Conservation (phyloP, 2,797 vertebrate species). For the Chaetodon trifasciatus region DNA sequence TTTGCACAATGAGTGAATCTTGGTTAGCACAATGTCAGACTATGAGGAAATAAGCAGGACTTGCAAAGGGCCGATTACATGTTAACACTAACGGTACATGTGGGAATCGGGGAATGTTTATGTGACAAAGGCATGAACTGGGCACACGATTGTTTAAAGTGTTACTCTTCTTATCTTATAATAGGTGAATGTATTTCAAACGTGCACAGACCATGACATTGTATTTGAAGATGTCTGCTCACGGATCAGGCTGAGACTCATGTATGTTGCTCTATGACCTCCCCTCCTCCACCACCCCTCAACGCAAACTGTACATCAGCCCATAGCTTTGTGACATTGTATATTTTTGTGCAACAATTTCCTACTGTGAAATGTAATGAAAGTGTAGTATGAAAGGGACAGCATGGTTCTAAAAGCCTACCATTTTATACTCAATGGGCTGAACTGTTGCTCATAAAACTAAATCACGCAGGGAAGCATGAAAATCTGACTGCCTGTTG, state of each 20-base stretch:
- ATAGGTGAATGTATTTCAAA: background rate
- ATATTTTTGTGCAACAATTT: background rate
- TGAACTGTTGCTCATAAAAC: background rate
- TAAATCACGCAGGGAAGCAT: background rate
- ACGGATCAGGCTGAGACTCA: background rate
- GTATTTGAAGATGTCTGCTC: background rate
- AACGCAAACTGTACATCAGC: background rate
- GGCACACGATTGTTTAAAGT: background rate
- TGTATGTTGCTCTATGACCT: background rate
- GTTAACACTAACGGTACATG: background rate
- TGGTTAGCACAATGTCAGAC: slow-evolving; percentile 1
- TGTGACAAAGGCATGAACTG: background rate
- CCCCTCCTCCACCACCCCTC: background rate
- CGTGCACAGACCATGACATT: background rate
- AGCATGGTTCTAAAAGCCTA: background rate
- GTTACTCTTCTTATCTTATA: background rate
- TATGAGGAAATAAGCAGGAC: background rate
- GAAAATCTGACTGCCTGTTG: slow-evolving; percentile 16
- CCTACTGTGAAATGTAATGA: background rate
- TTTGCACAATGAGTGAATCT: background rate
- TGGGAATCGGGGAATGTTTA: background rate
- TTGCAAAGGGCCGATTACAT: background rate
- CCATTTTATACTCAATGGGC: background rate
- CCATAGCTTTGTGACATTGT: background rate
- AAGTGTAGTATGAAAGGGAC: background rate